Evolutionary conservation across 2,888 invertebrate species (phyloP), one percentile per base, ranked within the genome.

Genomic region (Mimachlamys varia): DNA sequence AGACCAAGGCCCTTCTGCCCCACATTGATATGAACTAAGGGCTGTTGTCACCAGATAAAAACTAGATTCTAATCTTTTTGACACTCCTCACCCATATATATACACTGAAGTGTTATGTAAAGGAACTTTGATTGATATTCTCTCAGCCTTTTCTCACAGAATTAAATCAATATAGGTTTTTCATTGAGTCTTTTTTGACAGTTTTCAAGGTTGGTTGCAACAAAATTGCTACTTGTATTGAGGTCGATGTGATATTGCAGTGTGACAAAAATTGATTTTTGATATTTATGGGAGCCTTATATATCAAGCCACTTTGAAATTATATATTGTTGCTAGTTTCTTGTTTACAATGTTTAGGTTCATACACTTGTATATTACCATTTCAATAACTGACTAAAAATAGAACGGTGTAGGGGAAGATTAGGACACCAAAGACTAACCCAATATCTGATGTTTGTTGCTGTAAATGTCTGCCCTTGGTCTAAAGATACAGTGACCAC

Each of bases 161-260:
- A 33, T 76, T 27, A 27, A 33, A 76, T 76, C 76, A 76, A 76
- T 76, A 76, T n/a, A 27, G 27, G n/a, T 76, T 76, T 76, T 76
- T 33, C 33, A 27, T 33, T 76, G 13, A 27, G 10, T 0, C 76
- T 76, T 58, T 76, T 76, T 76, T 33, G 27, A 76, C 76, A 62
- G n/a, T 22, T 76, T 76, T 76, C 76, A 33, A 76, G 76, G 76
- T 22, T 4, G 27, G 10, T 10, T 4, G n/a, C 5, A 5, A 27
- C 76, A 27, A 76, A 76, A 33, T 76, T 76, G 76, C 76, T 76
- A 33, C 76, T 10, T 76, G 76, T 76, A 76, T 27, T 10, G 33
- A 76, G 27, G 33, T 15, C 76, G 15, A 33, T 17, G 22, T n/a
- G 62, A 62, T 62, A n/a, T 17, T 22, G n/a, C 7, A 10, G 7